Evolutionary conservation across 2,888 invertebrate species (phyloP).

Genomic region (Andricus quercusramuli): DNA sequence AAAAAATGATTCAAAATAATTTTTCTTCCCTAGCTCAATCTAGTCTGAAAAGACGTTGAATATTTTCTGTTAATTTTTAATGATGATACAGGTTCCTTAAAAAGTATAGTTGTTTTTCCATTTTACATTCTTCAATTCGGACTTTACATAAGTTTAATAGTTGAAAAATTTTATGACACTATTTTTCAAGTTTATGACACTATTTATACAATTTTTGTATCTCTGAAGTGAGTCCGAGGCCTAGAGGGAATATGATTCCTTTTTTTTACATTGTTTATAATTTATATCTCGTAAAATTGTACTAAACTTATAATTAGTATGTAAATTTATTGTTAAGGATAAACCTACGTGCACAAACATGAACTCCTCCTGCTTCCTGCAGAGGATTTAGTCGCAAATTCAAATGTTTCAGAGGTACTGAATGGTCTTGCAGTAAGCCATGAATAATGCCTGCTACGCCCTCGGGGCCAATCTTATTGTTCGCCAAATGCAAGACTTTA

Average conservation of each 20-base stretch:
- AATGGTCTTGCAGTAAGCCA: constrained; percentile 79
- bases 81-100: too few species aligned
- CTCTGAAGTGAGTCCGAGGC: too few species aligned
- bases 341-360: constrained; percentile 68
- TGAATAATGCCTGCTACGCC: constrained; percentile 81
- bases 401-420: constrained; percentile 76
- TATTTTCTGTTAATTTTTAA: too few species aligned
- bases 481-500: constrained; percentile 80
- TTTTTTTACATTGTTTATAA: background rate
- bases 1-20: too few species aligned
- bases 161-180: too few species aligned
- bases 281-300: background rate
- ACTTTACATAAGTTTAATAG: too few species aligned
- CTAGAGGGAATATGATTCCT: background rate
- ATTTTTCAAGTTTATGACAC: too few species aligned
- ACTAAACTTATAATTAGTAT: background rate
- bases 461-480: constrained; percentile 81
- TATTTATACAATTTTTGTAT: too few species aligned
- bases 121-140: too few species aligned
- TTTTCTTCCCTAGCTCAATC: too few species aligned
- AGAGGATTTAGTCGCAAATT: constrained; percentile 84
- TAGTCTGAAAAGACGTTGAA: too few species aligned
- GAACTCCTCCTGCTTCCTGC: constrained; percentile 80
- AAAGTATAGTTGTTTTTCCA: too few species aligned
- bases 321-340: background rate